phyloP scores from a whole-genome alignment of 2,888 invertebrate genomes.

The Hypolimnas misippus region DNA sequence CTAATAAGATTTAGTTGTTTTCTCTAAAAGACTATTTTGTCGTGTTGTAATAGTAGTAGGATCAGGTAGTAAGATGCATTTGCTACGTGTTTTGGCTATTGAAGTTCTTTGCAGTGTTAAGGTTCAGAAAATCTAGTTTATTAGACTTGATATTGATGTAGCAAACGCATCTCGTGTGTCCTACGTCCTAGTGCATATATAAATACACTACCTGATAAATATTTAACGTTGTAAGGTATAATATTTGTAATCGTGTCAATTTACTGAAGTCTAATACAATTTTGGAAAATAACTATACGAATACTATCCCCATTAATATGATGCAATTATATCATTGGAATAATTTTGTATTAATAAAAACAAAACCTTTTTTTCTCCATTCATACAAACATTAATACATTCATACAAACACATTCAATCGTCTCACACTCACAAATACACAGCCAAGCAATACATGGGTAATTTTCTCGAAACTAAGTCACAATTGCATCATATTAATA shows the following conservation, averaged over 20 bases:
- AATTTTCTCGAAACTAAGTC: constrained; percentile 13
- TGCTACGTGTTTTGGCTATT: constrained; percentile 20
- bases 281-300: constrained; percentile 1
- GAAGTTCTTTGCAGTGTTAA: neutral
- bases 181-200: constrained; percentile 35
- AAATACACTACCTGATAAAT: constrained; percentile 32
- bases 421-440: neutral
- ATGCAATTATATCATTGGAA: constrained; percentile 30
- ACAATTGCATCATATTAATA: constrained; percentile 34
- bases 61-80: constrained; percentile 25
- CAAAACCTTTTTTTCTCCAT: neutral
- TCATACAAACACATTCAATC: neutral
- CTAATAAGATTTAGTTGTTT: too few relatives aligned
- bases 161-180: constrained; percentile 28
- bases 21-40: neutral
- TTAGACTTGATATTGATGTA: constrained; percentile 14
- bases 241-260: constrained; percentile 9
- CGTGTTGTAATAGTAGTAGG: constrained; percentile 7
- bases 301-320: constrained; percentile 27
- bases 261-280: constrained; percentile 12
- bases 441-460: neutral
- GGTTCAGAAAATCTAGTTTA: constrained; percentile 6
- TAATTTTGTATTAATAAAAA: neutral
- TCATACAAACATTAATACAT: constrained; percentile 4
- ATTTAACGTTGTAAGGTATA: constrained; percentile 32